Base-by-base conservation (phyloP, 1,140 invertebrate genomes). In the Bombus sibiricus region DNA sequence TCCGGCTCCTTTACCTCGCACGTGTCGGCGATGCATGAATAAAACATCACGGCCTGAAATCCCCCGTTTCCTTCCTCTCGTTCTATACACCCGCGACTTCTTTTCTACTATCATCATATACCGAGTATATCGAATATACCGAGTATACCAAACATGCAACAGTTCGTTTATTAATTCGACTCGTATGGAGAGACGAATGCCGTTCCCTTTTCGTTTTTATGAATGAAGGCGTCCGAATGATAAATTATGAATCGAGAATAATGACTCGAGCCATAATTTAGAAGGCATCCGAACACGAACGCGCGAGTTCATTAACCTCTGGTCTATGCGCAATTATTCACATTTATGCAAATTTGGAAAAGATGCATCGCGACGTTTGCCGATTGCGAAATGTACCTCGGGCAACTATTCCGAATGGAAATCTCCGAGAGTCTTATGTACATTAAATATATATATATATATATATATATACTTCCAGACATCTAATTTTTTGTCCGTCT, bases 201-300 rank as follows among this genome's bases (percentile, higher is more conserved):
- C 39, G 9, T 12, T 28, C 39, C 18, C 18, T 34, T 62, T 25
- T 41, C 75, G 1, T 62, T 62, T 39, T 76, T 62, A 39, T 41
- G 34, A 39, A 59, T 76, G 75, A 3, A 77, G 9, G 37, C 9
- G 75, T 62, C 25, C 25, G 25, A 78, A 25, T 37, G 34, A 76
- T 78, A 12, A 62, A 78, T 64, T 77, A 64, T 41, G 75, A 77
- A 77, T 77, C 57, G 75, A 32, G 75, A 28, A 13, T 41, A 77
- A 77, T n/a, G 39, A 73, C 22, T 62, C 22, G 53, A 64, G 13
- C 8, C 9, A 43, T 25, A 34, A n/a, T 53, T 32, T 43, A 73
- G 71, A 71, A 41, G 69, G 10, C 69, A 41, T 12, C 18, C 25
- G 12, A 71, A 73, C 3, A 9, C 28, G 39, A 72, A 13, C 22